Conservation (phyloP, 2,888 invertebrate species). For the Pyrrhosoma nymphula region DNA sequence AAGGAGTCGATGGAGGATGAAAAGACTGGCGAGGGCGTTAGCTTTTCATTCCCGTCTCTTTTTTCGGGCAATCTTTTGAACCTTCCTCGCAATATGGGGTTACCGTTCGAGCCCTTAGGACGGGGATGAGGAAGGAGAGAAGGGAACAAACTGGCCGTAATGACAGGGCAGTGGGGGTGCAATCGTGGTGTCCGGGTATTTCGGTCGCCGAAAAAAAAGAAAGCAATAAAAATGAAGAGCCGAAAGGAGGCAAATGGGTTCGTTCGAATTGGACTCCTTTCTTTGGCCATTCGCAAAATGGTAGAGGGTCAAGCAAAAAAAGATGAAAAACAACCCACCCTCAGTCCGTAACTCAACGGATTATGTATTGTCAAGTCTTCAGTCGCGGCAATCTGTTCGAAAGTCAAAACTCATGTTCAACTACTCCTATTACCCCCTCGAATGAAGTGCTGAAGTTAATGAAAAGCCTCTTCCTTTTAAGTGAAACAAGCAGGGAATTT, state of each 20-base stretch:
- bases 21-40: not conserved
- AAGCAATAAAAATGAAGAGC: not conserved
- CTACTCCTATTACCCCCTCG: not conserved
- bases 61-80: constrained; percentile 12
- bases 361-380: not conserved
- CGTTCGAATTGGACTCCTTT: not conserved
- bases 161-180: not conserved
- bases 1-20: not conserved
- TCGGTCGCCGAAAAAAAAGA: not conserved
- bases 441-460: constrained; percentile 21
- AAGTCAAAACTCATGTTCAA: not conserved
- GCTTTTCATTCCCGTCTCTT: not conserved
- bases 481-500: not conserved
- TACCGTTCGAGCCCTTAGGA: not conserved
- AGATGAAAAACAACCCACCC: not conserved
- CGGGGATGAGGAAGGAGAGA: not conserved
- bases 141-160: not conserved
- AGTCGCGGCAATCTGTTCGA: not conserved
- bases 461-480: not conserved
- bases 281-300: not conserved
- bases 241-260: not conserved
- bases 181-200: not conserved
- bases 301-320: not conserved
- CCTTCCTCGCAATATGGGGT: constrained; percentile 18
- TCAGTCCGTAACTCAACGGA: not conserved